phyloP scores from a whole-genome alignment of 2,888 invertebrate genomes.

The Uropetala carovei region DNA sequence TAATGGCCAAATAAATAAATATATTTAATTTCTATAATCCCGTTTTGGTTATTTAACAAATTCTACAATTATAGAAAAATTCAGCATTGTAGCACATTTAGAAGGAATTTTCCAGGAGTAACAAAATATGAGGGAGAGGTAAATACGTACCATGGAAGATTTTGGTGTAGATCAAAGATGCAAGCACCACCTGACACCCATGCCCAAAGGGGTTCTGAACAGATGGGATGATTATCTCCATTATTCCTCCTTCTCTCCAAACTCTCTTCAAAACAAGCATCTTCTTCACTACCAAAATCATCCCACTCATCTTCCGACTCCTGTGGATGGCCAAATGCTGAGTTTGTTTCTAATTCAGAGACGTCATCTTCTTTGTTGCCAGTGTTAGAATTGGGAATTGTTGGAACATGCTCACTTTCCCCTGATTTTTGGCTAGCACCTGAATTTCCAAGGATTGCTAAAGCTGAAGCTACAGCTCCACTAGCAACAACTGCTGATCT shows the following conservation, averaged over 20 bases:
- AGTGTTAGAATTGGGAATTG: background rate
- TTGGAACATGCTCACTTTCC: background rate
- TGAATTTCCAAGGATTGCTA: constrained; percentile 4
- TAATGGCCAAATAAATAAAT: too few relatives aligned
- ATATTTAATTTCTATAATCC: too few relatives aligned
- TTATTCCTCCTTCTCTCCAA: constrained; percentile 79
- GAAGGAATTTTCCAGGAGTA: too few relatives aligned
- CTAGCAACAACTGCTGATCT: constrained; percentile 43
- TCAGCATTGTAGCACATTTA: too few relatives aligned
- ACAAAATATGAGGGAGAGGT: background rate
- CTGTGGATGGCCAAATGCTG: constrained; percentile 67
- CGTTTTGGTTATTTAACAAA: too few relatives aligned
- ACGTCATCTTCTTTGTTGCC: background rate
- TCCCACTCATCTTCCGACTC: constrained; percentile 85
- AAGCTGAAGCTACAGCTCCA: constrained; percentile 40
- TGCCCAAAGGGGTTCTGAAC: constrained; percentile 81
- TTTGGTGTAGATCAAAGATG: constrained; percentile 82
- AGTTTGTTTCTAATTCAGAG: constrained; percentile 16
- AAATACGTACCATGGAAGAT: constrained; percentile 87
- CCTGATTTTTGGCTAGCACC: background rate
- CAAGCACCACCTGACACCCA: constrained; percentile 90
- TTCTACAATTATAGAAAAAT: too few relatives aligned
- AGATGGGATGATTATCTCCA: constrained; percentile 75
- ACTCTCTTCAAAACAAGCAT: constrained; percentile 79
- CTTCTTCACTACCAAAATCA: constrained; percentile 76